Percentiles rank a stretch among this genome's conserved stretches.
These are phyloP conservation scores for Erynnis tages DNA, from an alignment of 2,888 invertebrate genomes.

Conservation along the genomic window DNA sequence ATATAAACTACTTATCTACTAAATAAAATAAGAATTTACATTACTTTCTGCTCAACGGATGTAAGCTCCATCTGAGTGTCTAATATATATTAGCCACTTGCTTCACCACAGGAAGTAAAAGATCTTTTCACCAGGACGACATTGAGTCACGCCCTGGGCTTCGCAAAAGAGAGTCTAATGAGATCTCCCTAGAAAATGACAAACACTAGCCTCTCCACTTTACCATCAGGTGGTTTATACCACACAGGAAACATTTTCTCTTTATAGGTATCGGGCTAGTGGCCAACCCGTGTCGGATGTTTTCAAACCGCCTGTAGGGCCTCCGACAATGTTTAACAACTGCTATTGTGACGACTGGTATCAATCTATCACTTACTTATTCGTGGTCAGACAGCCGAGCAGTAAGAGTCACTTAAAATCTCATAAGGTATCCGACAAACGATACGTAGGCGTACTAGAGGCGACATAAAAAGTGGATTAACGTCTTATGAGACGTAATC, in stretches of 20 bases:
- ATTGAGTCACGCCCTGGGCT: too few relatives aligned
- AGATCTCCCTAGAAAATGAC: too few relatives aligned
- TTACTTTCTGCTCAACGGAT: conserved; percentile 9
- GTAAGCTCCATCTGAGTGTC: conserved; percentile 5
- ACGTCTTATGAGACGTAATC: conserved; percentile 57
- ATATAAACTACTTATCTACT: conserved; percentile 5
- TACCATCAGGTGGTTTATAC: too few relatives aligned
- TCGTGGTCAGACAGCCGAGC: neutral
- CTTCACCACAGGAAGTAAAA: neutral
- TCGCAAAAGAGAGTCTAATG: too few relatives aligned
- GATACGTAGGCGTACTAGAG: conserved; percentile 54
- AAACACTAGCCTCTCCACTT: too few relatives aligned
- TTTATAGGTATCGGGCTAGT: too few relatives aligned
- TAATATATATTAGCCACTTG: conserved; percentile 28
- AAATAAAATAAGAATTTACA: conserved; percentile 12
- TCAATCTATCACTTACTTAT: neutral
- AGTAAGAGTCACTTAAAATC: conserved; percentile 57
- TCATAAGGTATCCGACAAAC: conserved; percentile 44
- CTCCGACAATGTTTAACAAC: too few relatives aligned
- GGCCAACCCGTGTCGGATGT: too few relatives aligned
- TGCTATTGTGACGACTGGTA: neutral
- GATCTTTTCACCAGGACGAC: too few relatives aligned
- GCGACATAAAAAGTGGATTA: conserved; percentile 68
- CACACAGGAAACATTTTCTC: too few relatives aligned
- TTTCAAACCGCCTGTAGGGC: too few relatives aligned